Base-by-base conservation (phyloP, 2,797 vertebrate genomes). In the Bradypus variegatus region DNA sequence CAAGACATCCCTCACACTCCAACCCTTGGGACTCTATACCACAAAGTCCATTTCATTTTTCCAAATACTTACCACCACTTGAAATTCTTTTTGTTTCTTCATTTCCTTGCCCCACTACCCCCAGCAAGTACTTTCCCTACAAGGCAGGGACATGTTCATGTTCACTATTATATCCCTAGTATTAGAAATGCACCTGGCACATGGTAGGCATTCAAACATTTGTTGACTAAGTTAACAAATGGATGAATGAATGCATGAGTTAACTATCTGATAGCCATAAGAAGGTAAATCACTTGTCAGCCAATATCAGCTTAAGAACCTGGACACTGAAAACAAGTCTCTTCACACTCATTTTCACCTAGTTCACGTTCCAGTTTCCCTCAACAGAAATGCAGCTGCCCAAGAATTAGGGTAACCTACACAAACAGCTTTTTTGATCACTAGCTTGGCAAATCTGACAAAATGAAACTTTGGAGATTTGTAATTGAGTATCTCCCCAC, bases 11-110 rank as follows among this genome's bases (percentile, higher is more conserved):
- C 58, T 16, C 64, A 58, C 9, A 88, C 13, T 89, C 72, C 80
- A 80, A 83, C 21, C 6, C 60, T 92, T 76, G 13, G 9, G 64
- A 89, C 38, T 93, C 70, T 78, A 67, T 60, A 38, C 41, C 33
- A 82, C 81, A 13, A 89, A 45, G 41, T 55, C 65, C 69, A 45
- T 21, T 33, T 41, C 72, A 50, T 73, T 95, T 94, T 90, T 70
- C 64, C 53, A 78, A 84, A 92, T 94, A 94, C 81, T 94, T 91
- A 93, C 87, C 91, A 92, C 31, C 62, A 86, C 12, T 87, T 93
- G 50, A 89, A 91, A 89, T 69, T 73, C 67, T 94, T 60, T 82
- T 73, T 81, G 41, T 86, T 93, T 25, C 25, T 29, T 62, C 79
- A 64, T 92, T 69, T 85, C 81, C 69, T 48, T 88, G 18, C 13